Percentiles rank a stretch among this genome's conserved stretches.
phyloP scores from a whole-genome alignment of 2,113 vertebrate species.

The Lepisosteus oculatus region DNA sequence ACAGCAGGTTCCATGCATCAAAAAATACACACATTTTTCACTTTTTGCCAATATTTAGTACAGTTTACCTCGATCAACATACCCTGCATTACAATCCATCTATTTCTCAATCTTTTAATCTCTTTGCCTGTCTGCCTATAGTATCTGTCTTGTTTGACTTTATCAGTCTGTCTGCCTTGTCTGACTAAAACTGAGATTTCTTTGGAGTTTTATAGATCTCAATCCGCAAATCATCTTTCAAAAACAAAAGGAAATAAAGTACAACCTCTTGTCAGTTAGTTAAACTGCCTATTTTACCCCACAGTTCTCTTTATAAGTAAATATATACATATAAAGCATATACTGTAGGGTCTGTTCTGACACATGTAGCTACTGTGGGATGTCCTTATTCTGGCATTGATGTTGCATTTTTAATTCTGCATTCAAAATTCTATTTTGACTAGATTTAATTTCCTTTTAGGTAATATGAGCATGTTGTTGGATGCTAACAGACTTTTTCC shows the following conservation, averaged over 20 bases:
- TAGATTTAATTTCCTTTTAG: constrained; percentile 37
- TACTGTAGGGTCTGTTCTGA: not conserved
- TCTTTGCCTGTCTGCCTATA: constrained; percentile 47
- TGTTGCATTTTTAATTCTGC: constrained; percentile 28
- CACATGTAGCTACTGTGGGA: not conserved
- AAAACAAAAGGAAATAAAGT: not conserved
- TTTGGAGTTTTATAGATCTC: constrained; percentile 28
- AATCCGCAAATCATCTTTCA: constrained; percentile 31
- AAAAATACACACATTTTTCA: constrained; percentile 49
- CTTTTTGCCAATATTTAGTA: constrained; percentile 54
- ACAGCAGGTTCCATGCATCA: constrained; percentile 55
- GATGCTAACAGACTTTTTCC: constrained; percentile 13
- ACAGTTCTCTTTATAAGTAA: not conserved
- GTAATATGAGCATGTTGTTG: constrained; percentile 31
- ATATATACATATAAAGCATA: not conserved
- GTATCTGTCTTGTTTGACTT: constrained; percentile 48
- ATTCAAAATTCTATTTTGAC: constrained; percentile 34
- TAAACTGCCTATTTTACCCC: not conserved
- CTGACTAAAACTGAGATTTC: constrained; percentile 42
- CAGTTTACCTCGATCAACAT: constrained; percentile 51
- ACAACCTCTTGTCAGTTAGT: not conserved
- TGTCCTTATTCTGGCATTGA: constrained; percentile 6
- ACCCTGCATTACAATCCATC: constrained; percentile 30
- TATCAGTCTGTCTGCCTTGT: constrained; percentile 20
- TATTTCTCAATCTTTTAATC: constrained; percentile 64